Percentiles rank a stretch among this genome's conserved stretches.
phyloP scores from a whole-genome alignment of 1,140 invertebrate genomes.

The Thrips palmi region DNA sequence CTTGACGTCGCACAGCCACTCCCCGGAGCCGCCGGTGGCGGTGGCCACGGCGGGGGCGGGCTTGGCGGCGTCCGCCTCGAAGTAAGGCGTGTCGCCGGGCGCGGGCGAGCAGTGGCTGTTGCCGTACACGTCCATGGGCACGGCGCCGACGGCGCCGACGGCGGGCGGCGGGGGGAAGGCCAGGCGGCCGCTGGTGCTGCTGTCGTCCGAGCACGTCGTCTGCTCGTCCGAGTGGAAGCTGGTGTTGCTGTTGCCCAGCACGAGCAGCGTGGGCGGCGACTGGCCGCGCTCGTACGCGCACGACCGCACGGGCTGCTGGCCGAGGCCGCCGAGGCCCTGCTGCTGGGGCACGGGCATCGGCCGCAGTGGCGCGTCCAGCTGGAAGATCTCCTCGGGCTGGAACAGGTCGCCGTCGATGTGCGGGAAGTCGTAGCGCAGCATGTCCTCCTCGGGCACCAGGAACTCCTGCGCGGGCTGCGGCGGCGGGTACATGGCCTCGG shows the following conservation, averaged over 20 bases:
- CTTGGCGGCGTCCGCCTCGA: no score
- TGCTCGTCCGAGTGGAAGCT: not conserved
- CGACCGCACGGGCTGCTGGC: no score
- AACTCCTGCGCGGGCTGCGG: constrained; percentile 17
- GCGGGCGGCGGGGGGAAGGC: no score
- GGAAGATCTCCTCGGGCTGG: constrained; percentile 58
- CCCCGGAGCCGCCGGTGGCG: no score
- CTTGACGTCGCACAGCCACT: no score
- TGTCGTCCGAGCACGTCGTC: constrained; percentile 26
- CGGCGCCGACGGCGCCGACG: no score
- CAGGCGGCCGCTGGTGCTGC: constrained; percentile 24
- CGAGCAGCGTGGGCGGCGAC: constrained; percentile 47
- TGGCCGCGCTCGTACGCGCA: constrained; percentile 30
- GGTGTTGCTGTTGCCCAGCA: constrained; percentile 41
- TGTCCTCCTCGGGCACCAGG: no score
- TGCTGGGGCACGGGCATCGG: constrained; percentile 15
- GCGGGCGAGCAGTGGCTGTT: no score
- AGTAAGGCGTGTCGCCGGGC: no score
- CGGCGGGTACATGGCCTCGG: constrained; percentile 19
- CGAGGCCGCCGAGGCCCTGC: constrained; percentile 19
- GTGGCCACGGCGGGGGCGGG: no score
- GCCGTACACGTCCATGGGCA: no score
- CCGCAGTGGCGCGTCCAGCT: constrained; percentile 50
- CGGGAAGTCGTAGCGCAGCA: constrained; percentile 29
- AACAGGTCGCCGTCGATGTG: constrained; percentile 44